These are phyloP conservation scores for Drosophila siamana DNA, from an alignment of 2,888 invertebrate species.

Conservation along the genomic window DNA sequence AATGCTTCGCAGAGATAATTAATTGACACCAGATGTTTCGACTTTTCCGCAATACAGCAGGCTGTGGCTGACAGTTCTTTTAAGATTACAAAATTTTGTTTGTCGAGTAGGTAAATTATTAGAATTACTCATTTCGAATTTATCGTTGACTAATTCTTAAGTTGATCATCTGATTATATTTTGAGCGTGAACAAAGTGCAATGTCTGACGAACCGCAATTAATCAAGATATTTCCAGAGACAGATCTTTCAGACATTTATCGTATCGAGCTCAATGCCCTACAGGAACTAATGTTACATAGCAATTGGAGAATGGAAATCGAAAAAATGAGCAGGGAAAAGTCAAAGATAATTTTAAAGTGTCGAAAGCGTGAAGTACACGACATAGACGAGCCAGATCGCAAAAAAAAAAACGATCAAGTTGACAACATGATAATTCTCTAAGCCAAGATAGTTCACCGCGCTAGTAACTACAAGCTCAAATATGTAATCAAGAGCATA, in stretches of 20 bases:
- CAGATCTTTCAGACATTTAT: slow-evolving; percentile 26
- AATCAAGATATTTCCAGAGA: slow-evolving; percentile 39
- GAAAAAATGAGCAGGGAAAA: neutral
- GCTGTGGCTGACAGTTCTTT: neutral
- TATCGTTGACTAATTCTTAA: too few species aligned
- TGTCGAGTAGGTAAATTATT: neutral
- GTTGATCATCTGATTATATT: neutral
- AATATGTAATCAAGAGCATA: neutral
- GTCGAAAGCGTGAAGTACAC: neutral
- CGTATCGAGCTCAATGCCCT: slow-evolving; percentile 35
- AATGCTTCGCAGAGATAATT: neutral
- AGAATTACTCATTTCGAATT: neutral
- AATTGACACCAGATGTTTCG: neutral
- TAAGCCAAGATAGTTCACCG: neutral
- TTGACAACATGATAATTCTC: neutral
- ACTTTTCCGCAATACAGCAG: neutral
- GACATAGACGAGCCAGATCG: neutral
- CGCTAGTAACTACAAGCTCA: neutral
- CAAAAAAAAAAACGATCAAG: neutral
- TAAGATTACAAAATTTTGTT: neutral
- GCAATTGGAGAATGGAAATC: neutral
- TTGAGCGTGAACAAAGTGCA: neutral
- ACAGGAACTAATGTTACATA: slow-evolving; percentile 19
- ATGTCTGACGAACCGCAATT: neutral
- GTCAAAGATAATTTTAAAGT: neutral